Base-by-base conservation (phyloP, 2,797 vertebrate species). In the Muscicapa comitata region DNA sequence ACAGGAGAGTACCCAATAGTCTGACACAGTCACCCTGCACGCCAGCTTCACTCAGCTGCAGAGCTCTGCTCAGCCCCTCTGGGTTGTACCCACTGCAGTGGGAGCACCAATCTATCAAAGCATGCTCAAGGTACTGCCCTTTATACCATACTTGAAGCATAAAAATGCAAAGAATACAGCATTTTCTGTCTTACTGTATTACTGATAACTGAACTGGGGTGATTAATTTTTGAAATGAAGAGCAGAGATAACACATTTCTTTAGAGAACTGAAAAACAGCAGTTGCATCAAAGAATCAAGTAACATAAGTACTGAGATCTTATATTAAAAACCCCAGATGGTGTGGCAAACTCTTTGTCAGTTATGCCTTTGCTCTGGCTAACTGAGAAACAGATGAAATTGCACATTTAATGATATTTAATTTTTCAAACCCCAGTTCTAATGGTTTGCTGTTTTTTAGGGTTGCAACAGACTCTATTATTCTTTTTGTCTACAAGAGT, bases 371-470 rank as follows among this genome's bases (percentile, higher is more conserved):
- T 84, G 20, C 54, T 86, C 35, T 88, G 87, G 53, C 53, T 93
- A 59, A 59, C 59, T 50, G n/a, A 84, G 28, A 93, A 92, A 86
- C 11, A 54, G 40, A 66, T 68, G 33, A 88, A 96, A 75, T 67
- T 23, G 18, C 29, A 76, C 66, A 35, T 77, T 57, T 85, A 89
- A 58, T 78, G 43, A 50, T 59, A 82, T 35, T 57, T 45, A 4
- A 28, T 31, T 95, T 93, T 91, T 47, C 40, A 81, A 83, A 67
- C 4, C 9, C 43, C 33, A 51, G 24, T 58, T 82, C 58, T 78
- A 62, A 57, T 48, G 19, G 3, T 3, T 28, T 68, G 8, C 6
- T 10, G 6, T 4, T 37, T 66, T 43, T 93, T 89, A 59, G 25
- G 8, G 10, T 76, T 28, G 2, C 38, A 78, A 85, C 26, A 86